Conservation (phyloP, 2,888 invertebrate genomes). For the Serripes groenlandicus region DNA sequence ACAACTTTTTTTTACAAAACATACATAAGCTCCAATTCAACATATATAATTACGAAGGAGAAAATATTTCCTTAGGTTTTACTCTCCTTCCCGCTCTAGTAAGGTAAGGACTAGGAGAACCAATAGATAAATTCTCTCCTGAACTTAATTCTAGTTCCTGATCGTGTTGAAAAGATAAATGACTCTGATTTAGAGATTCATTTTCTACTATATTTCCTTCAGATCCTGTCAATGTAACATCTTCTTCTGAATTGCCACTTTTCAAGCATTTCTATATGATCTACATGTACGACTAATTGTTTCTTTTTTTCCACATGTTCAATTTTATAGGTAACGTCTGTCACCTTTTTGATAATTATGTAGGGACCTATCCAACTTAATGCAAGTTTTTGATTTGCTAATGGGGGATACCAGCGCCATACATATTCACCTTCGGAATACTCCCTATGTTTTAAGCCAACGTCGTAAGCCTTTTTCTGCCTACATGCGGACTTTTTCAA, state of each 20-base stretch:
- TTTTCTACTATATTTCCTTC: neutral
- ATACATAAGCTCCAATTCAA: neutral
- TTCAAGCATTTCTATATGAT: conserved; percentile 44
- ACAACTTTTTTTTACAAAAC: neutral
- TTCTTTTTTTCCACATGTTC: conserved; percentile 7
- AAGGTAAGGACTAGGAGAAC: neutral
- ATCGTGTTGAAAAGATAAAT: neutral
- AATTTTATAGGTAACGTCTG: conserved; percentile 26
- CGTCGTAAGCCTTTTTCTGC: conserved; percentile 43
- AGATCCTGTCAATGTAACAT: neutral
- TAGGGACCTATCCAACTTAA: conserved; percentile 59
- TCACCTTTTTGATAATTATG: conserved; percentile 19
- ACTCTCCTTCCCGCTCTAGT: neutral
- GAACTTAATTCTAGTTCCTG: neutral
- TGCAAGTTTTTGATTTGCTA: conserved; percentile 32
- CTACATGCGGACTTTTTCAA: conserved; percentile 23
- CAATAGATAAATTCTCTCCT: neutral
- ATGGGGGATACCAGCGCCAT: conserved; percentile 54
- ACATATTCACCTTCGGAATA: conserved; percentile 29
- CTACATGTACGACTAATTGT: conserved; percentile 46
- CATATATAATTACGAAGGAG: neutral
- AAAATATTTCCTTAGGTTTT: neutral
- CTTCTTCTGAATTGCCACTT: conserved; percentile 24
- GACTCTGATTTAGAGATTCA: neutral
- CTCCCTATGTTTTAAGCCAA: conserved; percentile 22